Base-by-base conservation (phyloP, 2,888 invertebrate species). In the Perizoma affinitatum region DNA sequence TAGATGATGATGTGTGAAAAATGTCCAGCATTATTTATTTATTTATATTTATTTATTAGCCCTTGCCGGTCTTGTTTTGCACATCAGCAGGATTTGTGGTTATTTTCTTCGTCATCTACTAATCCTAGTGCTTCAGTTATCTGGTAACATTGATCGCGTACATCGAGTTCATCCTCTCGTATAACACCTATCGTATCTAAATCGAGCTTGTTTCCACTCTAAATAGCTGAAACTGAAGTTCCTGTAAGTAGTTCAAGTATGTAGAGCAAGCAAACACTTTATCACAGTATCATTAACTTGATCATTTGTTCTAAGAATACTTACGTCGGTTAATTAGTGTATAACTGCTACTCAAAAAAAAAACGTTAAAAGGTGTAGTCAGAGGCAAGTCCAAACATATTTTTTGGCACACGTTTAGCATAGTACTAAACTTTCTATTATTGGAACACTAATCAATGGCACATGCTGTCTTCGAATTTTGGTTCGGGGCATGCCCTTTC, bases 181-280 rank as follows among this genome's bases (percentile, higher is more conserved):
- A 54, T 48, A 44, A 48, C 41, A 22, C n/a, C 34, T 42, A 51
- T 50, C 44, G 45, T 59, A 54, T 49, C 34, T 52, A 44, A 49
- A 44, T 57, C 52, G 47, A 66, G 54, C 51, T 60, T 33, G 54
- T 68, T 68, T 66, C 65, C 61, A 68, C 64, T 63, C 64, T 61
- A 40, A 61, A 61, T 57, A 62, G 58, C 62, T 53, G 44, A 61
- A 59, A 61, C 59, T 63, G 55, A 64, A 60, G 58, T 59, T 64
- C 34, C 59, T 63, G 48, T 54, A 63, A 65, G 57, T 70, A 63
- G 67, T 50, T 46, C 63, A 70, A 71, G 69, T 74, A 73, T 73
- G 58, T 71, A 69, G 75, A 73, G 68, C 74, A 69, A 58, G 70
- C 71, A 71, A 74, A 74, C 70, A 74, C 53, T 70, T 65, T 65